Evolutionary conservation across 1,140 invertebrate species (phyloP), one percentile per base, ranked within the genome.

Genomic region (Bombus huntii): DNA sequence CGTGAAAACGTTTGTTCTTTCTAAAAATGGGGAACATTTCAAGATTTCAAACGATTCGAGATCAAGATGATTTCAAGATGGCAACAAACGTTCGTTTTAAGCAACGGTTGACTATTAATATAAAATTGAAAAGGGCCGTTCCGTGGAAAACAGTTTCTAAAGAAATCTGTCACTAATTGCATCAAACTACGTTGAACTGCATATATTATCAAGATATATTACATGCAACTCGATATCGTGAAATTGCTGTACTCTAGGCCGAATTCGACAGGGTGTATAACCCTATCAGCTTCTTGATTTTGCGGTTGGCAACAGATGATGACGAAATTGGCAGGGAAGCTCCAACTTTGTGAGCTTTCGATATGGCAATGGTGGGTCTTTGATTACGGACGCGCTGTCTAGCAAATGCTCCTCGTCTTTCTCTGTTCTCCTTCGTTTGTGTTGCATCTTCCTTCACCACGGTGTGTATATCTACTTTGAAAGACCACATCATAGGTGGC

Each of bases 401-500:
- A 65, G 57, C 65, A 86, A 77, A 81, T 76, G 79, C 57, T 57
- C n/a, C 79, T 22, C 39, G 53, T 73, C 84, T 57, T 77, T 53
- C 85, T 83, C 85, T 31, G 34, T 53, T 53, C 74, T 57, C 47
- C 72, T 75, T n/a, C 44, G 31, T 28, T 15, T 1, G 22, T 12
- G 66, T n/a, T 53, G 62, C 81, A 28, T 87, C 75, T 73, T 80
- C 75, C 65, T 84, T 76, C 25, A 10, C 6, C 57, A 15, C 10
- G n/a, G 42, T 62, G 22, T 82, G 65, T 72, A 71, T 57, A 83
- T 68, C 75, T 74, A 87, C 86, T 89, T 85, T 89, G 86, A 87
- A 84, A 89, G 76, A 89, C 88, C 88, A 89, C 88, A 89, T 89
- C 88, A 89, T 72, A 89, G 88, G 72, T 88, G 75, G 81, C 75